Conservation (phyloP, 53 echinoderm and acorn worm genomes). For the Holothuria leucospilota region DNA sequence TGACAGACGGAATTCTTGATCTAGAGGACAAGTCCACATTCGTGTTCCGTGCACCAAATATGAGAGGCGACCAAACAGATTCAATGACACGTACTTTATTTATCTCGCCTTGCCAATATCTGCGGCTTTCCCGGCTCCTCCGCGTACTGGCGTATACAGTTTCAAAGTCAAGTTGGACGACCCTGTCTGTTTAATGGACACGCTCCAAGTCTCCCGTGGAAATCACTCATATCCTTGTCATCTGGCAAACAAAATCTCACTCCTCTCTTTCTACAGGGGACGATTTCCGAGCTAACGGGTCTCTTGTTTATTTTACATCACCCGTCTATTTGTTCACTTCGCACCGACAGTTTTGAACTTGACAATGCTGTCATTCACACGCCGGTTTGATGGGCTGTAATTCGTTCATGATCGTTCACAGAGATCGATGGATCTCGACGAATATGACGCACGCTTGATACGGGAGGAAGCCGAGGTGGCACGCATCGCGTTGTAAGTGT, state of each 20-base stretch:
- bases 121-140: neutral
- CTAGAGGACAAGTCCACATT: neutral
- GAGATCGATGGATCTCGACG: too few species aligned
- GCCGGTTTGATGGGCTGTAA: constrained; percentile 33
- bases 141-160: constrained; percentile 23
- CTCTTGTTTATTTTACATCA: constrained; percentile 42
- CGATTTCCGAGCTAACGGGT: constrained; percentile 36
- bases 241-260: constrained; percentile 1
- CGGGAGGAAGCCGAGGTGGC: too few species aligned
- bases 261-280: constrained; percentile 1
- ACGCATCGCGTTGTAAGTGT: too few species aligned
- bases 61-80: too few species aligned
- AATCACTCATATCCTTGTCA: constrained; percentile 40
- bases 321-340: constrained; percentile 39
- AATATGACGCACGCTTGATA: too few species aligned
- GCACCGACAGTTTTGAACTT: constrained; percentile 36
- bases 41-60: too few species aligned
- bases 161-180: constrained; percentile 37
- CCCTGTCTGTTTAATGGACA: constrained; percentile 39
- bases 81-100: constrained; percentile 6
- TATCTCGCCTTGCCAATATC: constrained; percentile 15
- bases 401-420: constrained; percentile 16
- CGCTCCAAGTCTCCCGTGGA: constrained; percentile 33
- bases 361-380: constrained; percentile 36
- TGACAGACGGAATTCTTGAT: constrained; percentile 26